phyloP scores from a whole-genome alignment of 2,888 invertebrate genomes.

The Polylopha cassiicola region DNA sequence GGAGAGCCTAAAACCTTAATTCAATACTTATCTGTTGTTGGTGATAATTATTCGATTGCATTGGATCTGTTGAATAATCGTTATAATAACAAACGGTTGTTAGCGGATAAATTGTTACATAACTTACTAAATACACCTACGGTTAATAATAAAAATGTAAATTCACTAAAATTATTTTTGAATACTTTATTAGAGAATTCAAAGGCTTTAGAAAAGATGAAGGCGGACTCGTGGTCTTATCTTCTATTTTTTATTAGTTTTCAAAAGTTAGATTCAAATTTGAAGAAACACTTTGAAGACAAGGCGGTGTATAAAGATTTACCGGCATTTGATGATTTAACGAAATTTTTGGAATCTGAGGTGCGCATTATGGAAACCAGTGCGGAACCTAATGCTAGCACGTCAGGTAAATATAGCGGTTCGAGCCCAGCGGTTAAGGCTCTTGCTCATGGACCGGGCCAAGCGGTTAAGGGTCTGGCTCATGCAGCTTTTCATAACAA shows the following conservation, averaged over 20 bases:
- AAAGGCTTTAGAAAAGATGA: not conserved
- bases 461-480: no score
- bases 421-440: not conserved
- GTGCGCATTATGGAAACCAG: not conserved
- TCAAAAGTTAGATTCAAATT: not conserved
- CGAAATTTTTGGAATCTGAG: not conserved
- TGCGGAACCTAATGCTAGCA: not conserved
- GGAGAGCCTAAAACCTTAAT: not conserved
- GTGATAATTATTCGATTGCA: not conserved
- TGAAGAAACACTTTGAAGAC: not conserved
- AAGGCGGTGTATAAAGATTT: not conserved
- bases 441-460: no score
- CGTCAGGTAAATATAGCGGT: not conserved
- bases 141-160: not conserved
- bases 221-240: not conserved
- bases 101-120: not conserved
- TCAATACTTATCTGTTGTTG: not conserved
- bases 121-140: not conserved
- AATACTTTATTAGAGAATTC: not conserved
- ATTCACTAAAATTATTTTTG: not conserved
- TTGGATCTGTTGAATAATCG: not conserved
- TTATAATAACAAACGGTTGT: not conserved
- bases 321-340: not conserved
- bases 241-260: not conserved
- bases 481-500: not conserved